These are phyloP conservation scores for Phasia obesa DNA, from an alignment of 2,888 invertebrate genomes.

Conservation along the genomic window DNA sequence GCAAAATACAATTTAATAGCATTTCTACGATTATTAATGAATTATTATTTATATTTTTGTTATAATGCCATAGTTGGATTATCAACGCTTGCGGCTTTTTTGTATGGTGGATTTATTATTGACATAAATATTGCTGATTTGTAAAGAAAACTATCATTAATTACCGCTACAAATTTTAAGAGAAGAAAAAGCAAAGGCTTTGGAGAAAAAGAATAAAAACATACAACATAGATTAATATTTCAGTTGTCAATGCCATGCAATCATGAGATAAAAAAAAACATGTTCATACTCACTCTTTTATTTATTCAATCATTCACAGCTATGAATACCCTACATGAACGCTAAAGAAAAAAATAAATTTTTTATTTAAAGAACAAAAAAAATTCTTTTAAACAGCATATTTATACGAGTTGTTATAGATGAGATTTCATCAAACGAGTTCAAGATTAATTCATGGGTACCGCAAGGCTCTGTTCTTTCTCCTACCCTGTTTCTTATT, in stretches of 20 bases:
- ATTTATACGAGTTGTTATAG: no score
- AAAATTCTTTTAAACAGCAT: no score
- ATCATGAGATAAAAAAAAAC: slow-evolving; percentile 29
- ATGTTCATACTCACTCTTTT: slow-evolving; percentile 27
- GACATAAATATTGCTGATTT: slow-evolving; percentile 67
- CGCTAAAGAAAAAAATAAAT: no score
- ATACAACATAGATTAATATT: slow-evolving; percentile 50
- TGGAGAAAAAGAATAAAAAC: neutral
- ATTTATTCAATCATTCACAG: slow-evolving; percentile 7
- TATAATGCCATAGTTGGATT: slow-evolving; percentile 54
- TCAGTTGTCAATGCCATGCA: slow-evolving; percentile 61
- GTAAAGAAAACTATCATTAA: slow-evolving; percentile 67
- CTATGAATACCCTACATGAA: slow-evolving; percentile 2
- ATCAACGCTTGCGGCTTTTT: slow-evolving; percentile 62
- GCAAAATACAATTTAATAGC: slow-evolving; percentile 47
- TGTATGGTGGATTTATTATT: slow-evolving; percentile 59
- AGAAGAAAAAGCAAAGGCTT: slow-evolving; percentile 4
- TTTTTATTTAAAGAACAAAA: no score
- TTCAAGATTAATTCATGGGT: no score
- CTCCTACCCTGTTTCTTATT: no score
- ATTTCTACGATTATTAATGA: slow-evolving; percentile 58
- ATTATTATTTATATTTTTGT: slow-evolving; percentile 36
- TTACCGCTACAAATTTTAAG: slow-evolving; percentile 42
- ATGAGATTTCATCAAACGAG: no score
- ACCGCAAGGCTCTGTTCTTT: no score